Conservation (phyloP, 1,140 invertebrate genomes). For the Ganaspis sp. region DNA sequence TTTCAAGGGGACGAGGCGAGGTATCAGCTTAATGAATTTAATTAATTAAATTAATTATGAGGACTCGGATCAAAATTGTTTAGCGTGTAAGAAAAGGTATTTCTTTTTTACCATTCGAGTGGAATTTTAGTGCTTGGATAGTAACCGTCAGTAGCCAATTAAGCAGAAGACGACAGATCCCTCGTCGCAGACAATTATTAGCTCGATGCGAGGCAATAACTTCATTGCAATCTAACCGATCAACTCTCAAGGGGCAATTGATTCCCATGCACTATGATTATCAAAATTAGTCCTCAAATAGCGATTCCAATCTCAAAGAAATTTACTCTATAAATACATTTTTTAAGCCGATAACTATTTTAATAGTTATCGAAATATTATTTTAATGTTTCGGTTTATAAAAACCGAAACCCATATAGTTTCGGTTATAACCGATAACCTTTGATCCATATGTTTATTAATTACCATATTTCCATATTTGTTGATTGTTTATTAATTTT, state of each 20-base stretch:
- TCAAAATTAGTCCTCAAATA: background rate
- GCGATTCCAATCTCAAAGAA: background rate
- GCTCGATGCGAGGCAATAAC: conserved; percentile 52
- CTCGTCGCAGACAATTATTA: conserved; percentile 27
- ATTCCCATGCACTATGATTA: conserved; percentile 17
- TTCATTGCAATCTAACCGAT: conserved; percentile 55
- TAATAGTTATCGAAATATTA: too few relatives aligned
- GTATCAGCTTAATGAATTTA: background rate
- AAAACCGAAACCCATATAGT: too few relatives aligned
- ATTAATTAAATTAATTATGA: conserved; percentile 8
- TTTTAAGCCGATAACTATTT: too few relatives aligned
- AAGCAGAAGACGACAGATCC: conserved; percentile 26
- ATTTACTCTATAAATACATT: too few relatives aligned
- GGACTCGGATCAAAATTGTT: background rate
- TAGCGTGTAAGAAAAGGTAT: background rate
- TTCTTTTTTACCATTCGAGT: background rate
- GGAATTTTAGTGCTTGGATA: background rate
- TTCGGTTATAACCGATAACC: too few relatives aligned
- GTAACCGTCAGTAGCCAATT: conserved; percentile 3
- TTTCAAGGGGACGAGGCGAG: background rate
- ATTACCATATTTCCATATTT: too few relatives aligned
- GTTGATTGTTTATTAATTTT: too few relatives aligned
- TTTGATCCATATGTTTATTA: too few relatives aligned
- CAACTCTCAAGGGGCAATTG: conserved; percentile 49
- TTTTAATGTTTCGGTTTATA: too few relatives aligned